phyloP scores from a whole-genome alignment of 2,888 invertebrate species.

The Scaptomyza caliginosa region DNA sequence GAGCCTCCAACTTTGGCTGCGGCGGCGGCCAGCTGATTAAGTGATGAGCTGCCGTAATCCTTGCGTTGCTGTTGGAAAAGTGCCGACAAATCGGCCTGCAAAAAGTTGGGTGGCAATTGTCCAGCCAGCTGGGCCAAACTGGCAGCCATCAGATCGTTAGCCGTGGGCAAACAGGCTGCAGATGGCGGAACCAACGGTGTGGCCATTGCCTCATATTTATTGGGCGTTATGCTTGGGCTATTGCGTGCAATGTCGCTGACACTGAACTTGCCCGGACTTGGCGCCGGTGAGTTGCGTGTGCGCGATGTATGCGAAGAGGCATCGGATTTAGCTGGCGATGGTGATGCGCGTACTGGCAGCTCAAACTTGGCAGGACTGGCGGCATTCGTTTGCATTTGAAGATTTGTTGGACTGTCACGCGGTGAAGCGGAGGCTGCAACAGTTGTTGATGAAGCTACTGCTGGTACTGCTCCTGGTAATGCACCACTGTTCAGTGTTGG shows the following conservation, averaged over 20 bases:
- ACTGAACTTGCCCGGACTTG: constrained; percentile 84
- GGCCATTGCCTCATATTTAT: constrained; percentile 77
- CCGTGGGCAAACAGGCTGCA: constrained; percentile 71
- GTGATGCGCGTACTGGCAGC: constrained; percentile 86
- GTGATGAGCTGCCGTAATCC: constrained; percentile 82
- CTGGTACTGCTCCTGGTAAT: not conserved
- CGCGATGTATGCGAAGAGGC: constrained; percentile 86
- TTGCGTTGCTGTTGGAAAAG: constrained; percentile 82
- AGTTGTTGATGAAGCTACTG: constrained; percentile 1
- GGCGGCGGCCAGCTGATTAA: constrained; percentile 82
- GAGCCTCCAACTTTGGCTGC: constrained; percentile 82
- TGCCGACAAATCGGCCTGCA: constrained; percentile 81
- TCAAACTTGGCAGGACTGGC: constrained; percentile 85
- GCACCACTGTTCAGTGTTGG: constrained; percentile 21
- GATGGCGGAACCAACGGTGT: constrained; percentile 63
- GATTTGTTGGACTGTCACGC: constrained; percentile 83
- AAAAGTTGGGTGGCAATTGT: constrained; percentile 82
- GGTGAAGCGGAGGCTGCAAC: constrained; percentile 74
- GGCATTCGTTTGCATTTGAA: constrained; percentile 83
- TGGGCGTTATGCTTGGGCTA: constrained; percentile 83
- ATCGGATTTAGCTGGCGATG: constrained; percentile 86
- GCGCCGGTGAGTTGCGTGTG: constrained; percentile 85
- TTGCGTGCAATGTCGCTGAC: constrained; percentile 83
- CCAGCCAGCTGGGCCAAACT: constrained; percentile 83
- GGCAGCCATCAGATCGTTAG: constrained; percentile 83